Evolutionary conservation across 2,797 vertebrate species (phyloP).

Genomic region (Odontamblyopus lacepedii): DNA sequence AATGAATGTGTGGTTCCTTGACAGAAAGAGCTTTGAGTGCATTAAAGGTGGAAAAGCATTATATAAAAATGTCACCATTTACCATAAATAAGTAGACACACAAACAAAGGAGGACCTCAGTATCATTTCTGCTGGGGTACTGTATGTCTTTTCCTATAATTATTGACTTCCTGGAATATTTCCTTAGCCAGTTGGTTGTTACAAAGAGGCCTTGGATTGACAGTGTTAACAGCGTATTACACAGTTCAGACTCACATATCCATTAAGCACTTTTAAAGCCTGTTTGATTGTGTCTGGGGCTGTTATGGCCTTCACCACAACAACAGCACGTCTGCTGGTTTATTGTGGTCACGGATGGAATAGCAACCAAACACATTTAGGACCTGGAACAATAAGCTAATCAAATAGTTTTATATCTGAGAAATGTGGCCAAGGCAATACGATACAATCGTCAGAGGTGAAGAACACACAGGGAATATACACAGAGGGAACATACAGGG

Average conservation of each 20-base stretch:
- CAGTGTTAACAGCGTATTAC: slow-evolving; percentile 23
- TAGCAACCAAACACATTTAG: slow-evolving; percentile 15
- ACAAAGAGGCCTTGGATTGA: slow-evolving; percentile 10
- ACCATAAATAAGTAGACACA: no score
- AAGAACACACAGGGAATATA: slow-evolving; percentile 7
- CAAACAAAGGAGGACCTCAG: no score
- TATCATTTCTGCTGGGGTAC: not conserved
- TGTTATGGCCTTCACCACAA: slow-evolving; percentile 9
- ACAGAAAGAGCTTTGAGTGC: no score
- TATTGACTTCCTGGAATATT: slow-evolving; percentile 8
- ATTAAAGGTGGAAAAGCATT: no score
- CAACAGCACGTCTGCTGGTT: slow-evolving; percentile 15
- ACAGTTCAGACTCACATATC: slow-evolving; percentile 18
- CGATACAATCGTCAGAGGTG: slow-evolving; percentile 12
- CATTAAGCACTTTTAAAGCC: slow-evolving; percentile 33
- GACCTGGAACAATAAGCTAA: slow-evolving; percentile 18
- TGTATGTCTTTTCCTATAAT: slow-evolving; percentile 7
- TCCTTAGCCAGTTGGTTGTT: slow-evolving; percentile 2
- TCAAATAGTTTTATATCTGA: slow-evolving; percentile 12
- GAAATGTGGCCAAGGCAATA: slow-evolving; percentile 4
- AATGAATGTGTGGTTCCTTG: no score
- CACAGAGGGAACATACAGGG: no score
- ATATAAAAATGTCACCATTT: no score
- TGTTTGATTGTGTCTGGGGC: slow-evolving; percentile 36
- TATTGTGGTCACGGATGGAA: slow-evolving; percentile 21